phyloP scores from a whole-genome alignment of 2,797 vertebrate species.

The Sebastes diploproa region DNA sequence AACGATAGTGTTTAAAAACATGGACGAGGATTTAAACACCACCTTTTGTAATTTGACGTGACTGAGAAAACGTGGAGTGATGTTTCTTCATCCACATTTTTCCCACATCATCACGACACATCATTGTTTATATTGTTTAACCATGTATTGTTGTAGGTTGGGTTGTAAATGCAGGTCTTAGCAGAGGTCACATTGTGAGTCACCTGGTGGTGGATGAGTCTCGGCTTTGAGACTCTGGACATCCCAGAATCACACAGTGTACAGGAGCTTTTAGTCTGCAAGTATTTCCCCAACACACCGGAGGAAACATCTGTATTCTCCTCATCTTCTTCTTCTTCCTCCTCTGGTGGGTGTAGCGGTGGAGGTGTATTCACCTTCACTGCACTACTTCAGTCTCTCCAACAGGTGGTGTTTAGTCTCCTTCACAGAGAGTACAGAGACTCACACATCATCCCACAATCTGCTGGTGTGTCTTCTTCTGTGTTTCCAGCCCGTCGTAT shows the following conservation, averaged over 20 bases:
- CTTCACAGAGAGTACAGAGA: not conserved
- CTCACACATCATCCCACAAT: not conserved
- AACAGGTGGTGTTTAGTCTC: slow-evolving; percentile 24
- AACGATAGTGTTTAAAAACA: too few species aligned
- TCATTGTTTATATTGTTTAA: not conserved
- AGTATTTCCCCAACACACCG: too few species aligned
- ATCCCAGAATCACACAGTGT: too few species aligned
- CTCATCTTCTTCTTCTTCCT: not conserved
- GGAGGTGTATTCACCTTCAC: not conserved
- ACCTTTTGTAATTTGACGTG: too few species aligned
- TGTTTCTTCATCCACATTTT: too few species aligned
- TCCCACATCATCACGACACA: too few species aligned
- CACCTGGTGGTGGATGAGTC: too few species aligned
- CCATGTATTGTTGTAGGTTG: not conserved
- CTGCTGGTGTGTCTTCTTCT: not conserved
- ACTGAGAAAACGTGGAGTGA: too few species aligned
- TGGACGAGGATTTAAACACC: too few species aligned
- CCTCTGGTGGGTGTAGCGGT: not conserved
- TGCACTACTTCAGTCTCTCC: not conserved
- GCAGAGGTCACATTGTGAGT: not conserved
- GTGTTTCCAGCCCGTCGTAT: slow-evolving; percentile 6
- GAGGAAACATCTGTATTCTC: not conserved
- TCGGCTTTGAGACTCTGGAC: too few species aligned
- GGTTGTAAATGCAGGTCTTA: not conserved
- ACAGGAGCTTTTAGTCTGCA: too few species aligned